phyloP scores from a whole-genome alignment of 2,113 vertebrate genomes.

The Paracanthobrama guichenoti region DNA sequence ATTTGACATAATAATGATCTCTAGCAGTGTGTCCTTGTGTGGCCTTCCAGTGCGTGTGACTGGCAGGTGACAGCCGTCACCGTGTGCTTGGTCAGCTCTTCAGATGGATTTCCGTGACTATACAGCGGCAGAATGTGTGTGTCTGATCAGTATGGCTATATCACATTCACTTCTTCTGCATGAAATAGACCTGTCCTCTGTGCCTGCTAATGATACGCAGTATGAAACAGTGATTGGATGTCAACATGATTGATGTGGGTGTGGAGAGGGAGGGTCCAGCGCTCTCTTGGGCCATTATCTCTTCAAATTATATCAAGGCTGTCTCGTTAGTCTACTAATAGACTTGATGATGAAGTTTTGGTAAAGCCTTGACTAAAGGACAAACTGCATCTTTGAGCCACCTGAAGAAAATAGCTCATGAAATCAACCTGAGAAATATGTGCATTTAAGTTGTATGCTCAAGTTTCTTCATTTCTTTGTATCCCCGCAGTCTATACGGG shows the following conservation, averaged over 20 bases:
- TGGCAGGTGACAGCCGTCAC: slow-evolving; percentile 56
- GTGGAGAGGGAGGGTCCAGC: slow-evolving; percentile 22
- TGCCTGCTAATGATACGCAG: slow-evolving; percentile 11
- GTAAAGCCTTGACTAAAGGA: slow-evolving; percentile 27
- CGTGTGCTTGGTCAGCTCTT: slow-evolving; percentile 3
- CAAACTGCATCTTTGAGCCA: not conserved
- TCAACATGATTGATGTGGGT: slow-evolving; percentile 47
- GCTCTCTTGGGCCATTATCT: slow-evolving; percentile 44
- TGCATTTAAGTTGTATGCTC: not conserved
- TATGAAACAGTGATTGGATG: slow-evolving; percentile 48
- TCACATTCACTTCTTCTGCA: not conserved
- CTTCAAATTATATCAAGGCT: slow-evolving; percentile 43
- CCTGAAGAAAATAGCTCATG: not conserved
- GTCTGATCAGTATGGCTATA: slow-evolving; percentile 9
- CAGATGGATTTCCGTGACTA: not conserved
- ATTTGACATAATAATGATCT: slow-evolving; percentile 11
- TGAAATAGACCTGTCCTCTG: slow-evolving; percentile 38
- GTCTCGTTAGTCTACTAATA: slow-evolving; percentile 38
- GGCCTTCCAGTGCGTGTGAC: slow-evolving; percentile 37
- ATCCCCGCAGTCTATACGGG: slow-evolving; percentile 86
- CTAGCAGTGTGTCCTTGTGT: not conserved
- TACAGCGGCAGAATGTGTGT: not conserved
- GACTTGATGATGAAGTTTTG: slow-evolving; percentile 11
- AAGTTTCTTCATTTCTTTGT: not conserved
- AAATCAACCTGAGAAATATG: not conserved